Evolutionary conservation across 2,888 invertebrate genomes (phyloP).

Genomic region (Clepsis dumicolana): DNA sequence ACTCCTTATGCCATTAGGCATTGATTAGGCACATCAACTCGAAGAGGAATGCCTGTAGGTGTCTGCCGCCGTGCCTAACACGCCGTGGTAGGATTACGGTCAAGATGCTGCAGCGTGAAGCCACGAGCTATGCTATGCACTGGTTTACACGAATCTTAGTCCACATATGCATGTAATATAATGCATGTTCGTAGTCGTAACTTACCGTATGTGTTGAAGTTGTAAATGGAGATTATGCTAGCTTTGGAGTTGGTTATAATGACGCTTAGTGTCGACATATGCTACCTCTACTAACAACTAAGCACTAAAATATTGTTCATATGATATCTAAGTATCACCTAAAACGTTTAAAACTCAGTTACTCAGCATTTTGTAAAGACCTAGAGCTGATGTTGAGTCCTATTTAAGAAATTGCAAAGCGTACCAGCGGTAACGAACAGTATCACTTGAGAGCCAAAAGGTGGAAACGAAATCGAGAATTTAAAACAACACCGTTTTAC

Average conservation of each 20-base stretch:
- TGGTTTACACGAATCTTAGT: constrained; percentile 20
- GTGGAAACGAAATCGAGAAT: no score
- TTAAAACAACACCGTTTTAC: no score
- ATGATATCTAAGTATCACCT: no score
- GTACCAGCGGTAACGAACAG: no score
- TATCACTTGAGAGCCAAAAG: no score
- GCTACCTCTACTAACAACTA: no score
- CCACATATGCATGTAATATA: neutral
- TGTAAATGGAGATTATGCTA: constrained; percentile 29
- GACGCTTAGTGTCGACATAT: neutral
- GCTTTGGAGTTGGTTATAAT: constrained; percentile 33
- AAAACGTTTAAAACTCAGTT: no score
- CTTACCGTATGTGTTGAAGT: constrained; percentile 12
- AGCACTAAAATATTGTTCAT: no score
- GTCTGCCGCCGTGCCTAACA: constrained; percentile 31
- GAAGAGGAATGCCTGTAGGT: constrained; percentile 36
- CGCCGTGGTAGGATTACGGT: constrained; percentile 48
- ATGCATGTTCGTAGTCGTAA: neutral
- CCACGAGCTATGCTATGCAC: constrained; percentile 35
- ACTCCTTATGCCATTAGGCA: constrained; percentile 20
- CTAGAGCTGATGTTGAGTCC: no score
- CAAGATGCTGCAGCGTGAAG: constrained; percentile 40
- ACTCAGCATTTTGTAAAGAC: no score
- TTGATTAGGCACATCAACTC: constrained; percentile 25
- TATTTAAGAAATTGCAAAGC: no score